Evolutionary conservation across 2,888 invertebrate genomes (phyloP), one percentile per base, ranked within the genome.

Genomic region (Philopedon plagiatum): DNA sequence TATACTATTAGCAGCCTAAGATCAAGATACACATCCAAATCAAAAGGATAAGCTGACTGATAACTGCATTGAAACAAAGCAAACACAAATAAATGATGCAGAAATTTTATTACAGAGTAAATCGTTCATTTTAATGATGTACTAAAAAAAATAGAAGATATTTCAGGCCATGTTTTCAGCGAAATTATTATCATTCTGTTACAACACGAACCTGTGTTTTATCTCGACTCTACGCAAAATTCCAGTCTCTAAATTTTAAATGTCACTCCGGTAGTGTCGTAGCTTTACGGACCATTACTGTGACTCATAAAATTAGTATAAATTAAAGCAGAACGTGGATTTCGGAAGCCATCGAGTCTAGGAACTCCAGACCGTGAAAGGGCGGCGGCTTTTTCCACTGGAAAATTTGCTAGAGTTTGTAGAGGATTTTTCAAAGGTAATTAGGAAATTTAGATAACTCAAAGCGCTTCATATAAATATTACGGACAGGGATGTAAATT

Each of bases 281-380:
- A 70, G 68, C 70, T 68, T 73, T 73, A 70, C 70, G 75, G 70
- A 26, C 71, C 75, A 75, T 75, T 75, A 75, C 75, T 60, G 60
- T 51, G 64, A 64, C 70, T 75, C 75, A 71, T 75, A 73, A 75
- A 75, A 75, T 75, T 75, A 75, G 75, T 75, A 73, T 75, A 75
- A 75, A 75, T 75, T 75, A 75, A 73, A 63, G 68, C 34, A 60
- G 68, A 56, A 75, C 74, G 72, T 56, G 66, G 23, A 70, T 64
- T 61, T 64, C 18, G 61, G 68, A 66, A 58, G 70, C 56, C 71
- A 41, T 46, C 60, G 54, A 41, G 74, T 67, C 67, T 66, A 56
- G 63, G 54, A 34, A 74, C 67, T 57, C 19, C 49, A 67, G 71
- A 74, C 74, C 71, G 74, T 74, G 67, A 74, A 74, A 74, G 69